phyloP scores from a whole-genome alignment of 2,113 vertebrate species.

The Solea senegalensis region DNA sequence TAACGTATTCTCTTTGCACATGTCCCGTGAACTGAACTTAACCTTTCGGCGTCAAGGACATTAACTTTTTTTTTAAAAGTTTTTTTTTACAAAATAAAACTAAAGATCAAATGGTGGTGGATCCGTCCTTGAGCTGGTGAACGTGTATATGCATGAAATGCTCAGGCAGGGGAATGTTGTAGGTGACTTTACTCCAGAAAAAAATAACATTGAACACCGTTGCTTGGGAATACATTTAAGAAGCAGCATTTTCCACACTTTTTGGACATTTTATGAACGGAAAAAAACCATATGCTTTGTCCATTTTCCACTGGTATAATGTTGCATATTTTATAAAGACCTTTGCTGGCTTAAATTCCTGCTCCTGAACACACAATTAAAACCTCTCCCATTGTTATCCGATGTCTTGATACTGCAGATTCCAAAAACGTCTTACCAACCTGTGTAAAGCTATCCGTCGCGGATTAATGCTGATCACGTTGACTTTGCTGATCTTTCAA shows the following conservation, averaged over 20 bases:
- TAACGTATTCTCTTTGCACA: conserved; percentile 13
- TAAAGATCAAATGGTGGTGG: conserved; percentile 22
- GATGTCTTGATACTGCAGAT: too few species aligned
- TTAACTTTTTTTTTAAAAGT: neutral
- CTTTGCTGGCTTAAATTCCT: too few species aligned
- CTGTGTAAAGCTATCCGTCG: neutral
- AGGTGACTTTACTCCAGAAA: neutral
- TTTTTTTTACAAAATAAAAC: conserved; percentile 1
- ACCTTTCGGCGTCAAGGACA: conserved; percentile 14
- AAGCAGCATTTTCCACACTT: too few species aligned
- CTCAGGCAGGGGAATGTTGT: neutral
- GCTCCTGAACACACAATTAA: too few species aligned
- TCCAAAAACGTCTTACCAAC: too few species aligned
- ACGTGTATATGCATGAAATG: neutral
- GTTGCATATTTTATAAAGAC: too few species aligned
- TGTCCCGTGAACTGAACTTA: conserved; percentile 10
- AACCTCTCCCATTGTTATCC: too few species aligned
- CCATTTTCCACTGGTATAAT: too few species aligned
- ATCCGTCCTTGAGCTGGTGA: conserved; percentile 18
- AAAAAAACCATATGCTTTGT: too few species aligned
- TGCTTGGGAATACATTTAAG: too few species aligned
- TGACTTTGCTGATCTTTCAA: neutral
- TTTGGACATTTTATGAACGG: too few species aligned
- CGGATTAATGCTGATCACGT: neutral
- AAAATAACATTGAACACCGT: neutral